Evolutionary conservation across 2,797 vertebrate genomes (phyloP), one percentile per base, ranked within the genome.

Genomic region (Silurus aristotelis): DNA sequence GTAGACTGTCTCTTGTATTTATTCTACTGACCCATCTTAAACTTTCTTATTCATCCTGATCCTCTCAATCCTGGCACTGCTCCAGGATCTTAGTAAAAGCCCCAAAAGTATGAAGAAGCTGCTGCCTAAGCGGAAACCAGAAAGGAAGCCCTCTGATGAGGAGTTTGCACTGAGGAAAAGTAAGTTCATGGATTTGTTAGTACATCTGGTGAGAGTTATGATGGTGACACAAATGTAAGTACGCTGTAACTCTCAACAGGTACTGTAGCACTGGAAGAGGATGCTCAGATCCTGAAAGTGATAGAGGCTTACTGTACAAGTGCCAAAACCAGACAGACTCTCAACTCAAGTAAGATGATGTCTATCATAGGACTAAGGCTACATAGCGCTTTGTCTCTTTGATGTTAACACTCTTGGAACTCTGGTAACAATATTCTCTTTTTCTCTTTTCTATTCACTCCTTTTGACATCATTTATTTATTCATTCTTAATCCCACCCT

Each of bases 21-120:
- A 73, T 76, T 13, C 5, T 10, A 6, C 43, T 63, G 12, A 46
- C 60, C 27, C 19, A n/a, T 7, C n/a, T 58, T 81, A 27, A 46
- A 25, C 68, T 15, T 15, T 19, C 27, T 56, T 17, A 80, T 48
- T 80, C 14, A 27, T 25, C n/a, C 8, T 19, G 43, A 80, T 10
- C 20, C 38, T 80, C 61, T 48, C 8, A 7, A 55, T 76, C 9
- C 55, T 80, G 25, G 12, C 17, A 14, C 25, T 77, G 13, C 73
- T 87, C 0, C 76, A 99, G 98, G 98, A 99, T 90, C 93, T 98
- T 84, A 99, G 96, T 90, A 99, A 95, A 94, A 99, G 98, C 90
- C 98, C 98, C 1, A 99, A 99, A 93, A 98, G 97, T 85, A 97
- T 97, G 97, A 99, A 99, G 92, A 99, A 99, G 90, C 94, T 99